Conservation (phyloP, 2,888 invertebrate species). For the Drosophila flavopinicola region DNA sequence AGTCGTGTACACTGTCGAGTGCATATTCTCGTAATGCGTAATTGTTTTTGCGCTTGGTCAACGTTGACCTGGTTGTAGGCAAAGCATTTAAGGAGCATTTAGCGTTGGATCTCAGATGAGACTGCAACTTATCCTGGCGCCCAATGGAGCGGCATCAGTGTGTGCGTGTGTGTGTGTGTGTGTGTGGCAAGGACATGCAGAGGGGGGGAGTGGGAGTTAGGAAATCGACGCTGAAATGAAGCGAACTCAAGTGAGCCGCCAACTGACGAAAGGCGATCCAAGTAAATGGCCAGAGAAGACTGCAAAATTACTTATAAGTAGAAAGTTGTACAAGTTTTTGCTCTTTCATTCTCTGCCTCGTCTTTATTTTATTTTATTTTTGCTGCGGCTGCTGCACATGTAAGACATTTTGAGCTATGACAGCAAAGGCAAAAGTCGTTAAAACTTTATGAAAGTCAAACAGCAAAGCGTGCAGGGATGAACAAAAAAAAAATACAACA, state of each 20-base stretch:
- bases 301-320: conserved; percentile 74
- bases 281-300: conserved; percentile 56
- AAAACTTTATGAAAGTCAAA: conserved; percentile 82
- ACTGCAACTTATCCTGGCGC: conserved; percentile 46
- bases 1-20: neutral
- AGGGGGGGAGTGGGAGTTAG: neutral
- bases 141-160: conserved; percentile 57
- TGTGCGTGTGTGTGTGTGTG: no score
- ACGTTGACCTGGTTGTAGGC: conserved; percentile 16
- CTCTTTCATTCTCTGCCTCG: conserved; percentile 38
- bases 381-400: conserved; percentile 61
- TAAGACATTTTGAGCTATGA: conserved; percentile 73
- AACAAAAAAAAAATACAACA: conserved; percentile 37
- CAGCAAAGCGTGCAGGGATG: conserved; percentile 68
- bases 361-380: conserved; percentile 6
- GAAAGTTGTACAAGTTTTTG: conserved; percentile 73
- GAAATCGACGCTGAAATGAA: conserved; percentile 65
- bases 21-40: neutral
- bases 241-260: conserved; percentile 66
- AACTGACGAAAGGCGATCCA: conserved; percentile 40
- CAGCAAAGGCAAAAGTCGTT: conserved; percentile 80
- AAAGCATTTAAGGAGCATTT: conserved; percentile 47
- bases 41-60: conserved; percentile 7
- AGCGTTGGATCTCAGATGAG: conserved; percentile 44
- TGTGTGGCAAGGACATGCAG: neutral